phyloP scores from a whole-genome alignment of 2,888 invertebrate genomes.

The Hirtodrosophila duncani region DNA sequence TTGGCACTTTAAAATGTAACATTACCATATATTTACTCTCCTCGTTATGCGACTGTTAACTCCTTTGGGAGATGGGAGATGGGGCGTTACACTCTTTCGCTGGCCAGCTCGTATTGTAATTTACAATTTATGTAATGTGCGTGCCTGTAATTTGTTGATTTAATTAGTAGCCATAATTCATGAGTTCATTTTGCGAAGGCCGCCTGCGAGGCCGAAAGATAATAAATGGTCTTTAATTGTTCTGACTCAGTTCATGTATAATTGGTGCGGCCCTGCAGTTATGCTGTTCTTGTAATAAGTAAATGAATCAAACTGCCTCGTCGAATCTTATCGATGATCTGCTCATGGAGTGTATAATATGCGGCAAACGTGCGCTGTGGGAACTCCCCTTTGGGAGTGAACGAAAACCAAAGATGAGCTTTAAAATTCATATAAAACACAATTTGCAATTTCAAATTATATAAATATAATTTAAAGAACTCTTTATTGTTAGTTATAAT shows the following conservation, averaged over 20 bases:
- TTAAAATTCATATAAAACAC: too few species aligned
- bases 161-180: conserved; percentile 67
- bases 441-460: too few species aligned
- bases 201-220: conserved; percentile 37
- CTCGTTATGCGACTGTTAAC: conserved; percentile 2
- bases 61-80: conserved; percentile 30
- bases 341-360: conserved; percentile 53
- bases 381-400: too few species aligned
- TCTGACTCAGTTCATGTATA: conserved; percentile 48
- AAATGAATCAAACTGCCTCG: too few species aligned
- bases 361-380: conserved; percentile 21
- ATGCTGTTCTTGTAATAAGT: conserved; percentile 15
- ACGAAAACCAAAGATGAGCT: too few species aligned
- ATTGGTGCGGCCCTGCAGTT: conserved; percentile 28
- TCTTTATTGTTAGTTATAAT: too few species aligned
- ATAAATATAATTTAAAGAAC: too few species aligned
- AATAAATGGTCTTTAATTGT: conserved; percentile 68
- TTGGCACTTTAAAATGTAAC: too few species aligned
- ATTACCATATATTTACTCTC: too few species aligned
- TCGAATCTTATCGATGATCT: conserved; percentile 55
- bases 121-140: conserved; percentile 66
- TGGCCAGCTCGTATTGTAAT: too few species aligned
- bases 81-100: not conserved
- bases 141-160: conserved; percentile 71
- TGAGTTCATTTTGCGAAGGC: conserved; percentile 39